Percentiles rank a stretch among this genome's conserved stretches.
Evolutionary conservation across 2,113 vertebrate genomes (phyloP).

Genomic region (Megaptera novaeangliae): DNA sequence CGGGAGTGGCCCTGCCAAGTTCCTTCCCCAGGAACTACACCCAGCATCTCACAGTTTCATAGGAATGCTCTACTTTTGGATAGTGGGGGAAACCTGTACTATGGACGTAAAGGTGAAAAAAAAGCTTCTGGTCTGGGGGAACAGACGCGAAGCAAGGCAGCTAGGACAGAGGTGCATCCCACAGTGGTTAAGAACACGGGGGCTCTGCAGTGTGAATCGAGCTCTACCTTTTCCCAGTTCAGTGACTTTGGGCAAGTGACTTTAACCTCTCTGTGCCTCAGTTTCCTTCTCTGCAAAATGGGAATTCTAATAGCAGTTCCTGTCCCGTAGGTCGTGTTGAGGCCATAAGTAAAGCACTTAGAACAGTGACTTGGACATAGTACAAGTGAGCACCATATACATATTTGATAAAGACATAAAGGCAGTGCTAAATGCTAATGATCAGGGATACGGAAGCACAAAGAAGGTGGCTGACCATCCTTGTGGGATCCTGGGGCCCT

Average conservation of each 20-base stretch:
- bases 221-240: not conserved
- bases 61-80: no score
- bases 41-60: no score
- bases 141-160: not conserved
- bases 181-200: fast-evolving
- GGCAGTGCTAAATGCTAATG: not conserved
- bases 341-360: not conserved
- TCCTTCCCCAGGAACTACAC: no score
- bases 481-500: not conserved
- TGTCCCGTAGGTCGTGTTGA: fast-evolving
- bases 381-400: not conserved
- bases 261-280: not conserved
- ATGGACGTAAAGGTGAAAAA: fast-evolving
- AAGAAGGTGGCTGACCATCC: not conserved
- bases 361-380: no score
- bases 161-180: not conserved
- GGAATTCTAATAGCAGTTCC: not conserved
- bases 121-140: fast-evolving
- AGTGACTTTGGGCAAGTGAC: not conserved
- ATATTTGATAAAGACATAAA: not conserved
- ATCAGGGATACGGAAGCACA: fast-evolving
- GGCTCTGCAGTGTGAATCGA: not conserved
- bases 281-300: not conserved
- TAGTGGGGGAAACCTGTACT: no score
- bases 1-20: no score